phyloP scores from a whole-genome alignment of 2,888 invertebrate species.

The Drosophila anceps region DNA sequence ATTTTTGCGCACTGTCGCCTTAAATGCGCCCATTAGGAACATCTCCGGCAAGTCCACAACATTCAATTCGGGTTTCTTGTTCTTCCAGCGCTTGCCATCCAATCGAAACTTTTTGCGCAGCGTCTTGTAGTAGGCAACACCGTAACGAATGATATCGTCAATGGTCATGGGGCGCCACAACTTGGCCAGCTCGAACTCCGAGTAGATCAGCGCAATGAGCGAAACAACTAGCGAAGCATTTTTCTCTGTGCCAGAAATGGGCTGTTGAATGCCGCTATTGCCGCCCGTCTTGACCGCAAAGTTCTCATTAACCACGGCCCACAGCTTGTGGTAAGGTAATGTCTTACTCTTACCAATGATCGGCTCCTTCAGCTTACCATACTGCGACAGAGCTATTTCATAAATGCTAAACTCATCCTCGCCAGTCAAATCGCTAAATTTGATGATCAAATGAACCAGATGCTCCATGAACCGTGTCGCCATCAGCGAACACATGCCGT shows the following conservation, averaged over 20 bases:
- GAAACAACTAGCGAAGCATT: slow-evolving; percentile 88
- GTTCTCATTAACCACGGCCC: slow-evolving; percentile 79
- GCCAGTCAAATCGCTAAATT: slow-evolving; percentile 68
- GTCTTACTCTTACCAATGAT: slow-evolving; percentile 33
- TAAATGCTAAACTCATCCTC: slow-evolving; percentile 77
- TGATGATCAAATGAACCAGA: slow-evolving; percentile 81
- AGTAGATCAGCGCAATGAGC: slow-evolving; percentile 88
- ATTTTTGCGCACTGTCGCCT: slow-evolving; percentile 77
- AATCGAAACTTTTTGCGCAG: slow-evolving; percentile 72
- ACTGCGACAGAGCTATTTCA: slow-evolving; percentile 77
- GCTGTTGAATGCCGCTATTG: slow-evolving; percentile 77
- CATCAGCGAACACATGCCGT: slow-evolving; percentile 87
- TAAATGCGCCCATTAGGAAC: slow-evolving; percentile 84
- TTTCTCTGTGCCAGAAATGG: slow-evolving; percentile 74
- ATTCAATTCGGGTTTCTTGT: slow-evolving; percentile 74
- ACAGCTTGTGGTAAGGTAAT: slow-evolving; percentile 67
- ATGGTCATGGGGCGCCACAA: slow-evolving; percentile 88
- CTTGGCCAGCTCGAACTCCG: slow-evolving; percentile 88
- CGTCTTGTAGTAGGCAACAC: slow-evolving; percentile 75
- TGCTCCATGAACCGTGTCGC: slow-evolving; percentile 76
- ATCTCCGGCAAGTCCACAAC: slow-evolving; percentile 84
- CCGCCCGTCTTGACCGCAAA: slow-evolving; percentile 82
- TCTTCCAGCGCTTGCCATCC: slow-evolving; percentile 74
- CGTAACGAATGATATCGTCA: slow-evolving; percentile 85
- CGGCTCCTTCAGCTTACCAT: slow-evolving; percentile 73